Conservation (phyloP, 2,797 vertebrate genomes). For the Dallia pectoralis region DNA sequence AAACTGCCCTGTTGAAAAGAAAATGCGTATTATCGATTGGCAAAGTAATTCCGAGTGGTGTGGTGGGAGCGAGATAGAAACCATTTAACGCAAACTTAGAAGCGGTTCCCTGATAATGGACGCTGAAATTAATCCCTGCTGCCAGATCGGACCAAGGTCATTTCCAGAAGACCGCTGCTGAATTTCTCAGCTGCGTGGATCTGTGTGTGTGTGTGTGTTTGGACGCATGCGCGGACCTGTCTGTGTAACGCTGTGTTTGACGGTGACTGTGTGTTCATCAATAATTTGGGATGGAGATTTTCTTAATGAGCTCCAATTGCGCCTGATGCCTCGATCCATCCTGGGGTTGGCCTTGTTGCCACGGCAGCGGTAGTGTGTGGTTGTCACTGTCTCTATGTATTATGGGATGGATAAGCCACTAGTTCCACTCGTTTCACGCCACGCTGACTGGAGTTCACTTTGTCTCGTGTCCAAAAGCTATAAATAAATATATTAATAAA, state of each 20-base stretch:
- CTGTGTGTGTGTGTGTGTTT: neutral
- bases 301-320: neutral
- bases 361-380: neutral
- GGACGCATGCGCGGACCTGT: neutral
- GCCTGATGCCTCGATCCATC: neutral
- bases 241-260: neutral
- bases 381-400: neutral
- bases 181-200: neutral
- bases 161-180: neutral
- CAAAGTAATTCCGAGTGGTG: neutral
- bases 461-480: too few species aligned
- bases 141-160: neutral
- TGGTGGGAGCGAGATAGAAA: neutral
- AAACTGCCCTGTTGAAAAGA: neutral
- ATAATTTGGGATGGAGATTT: neutral
- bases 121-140: neutral
- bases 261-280: neutral
- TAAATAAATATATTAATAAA: neutral
- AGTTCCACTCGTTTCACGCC: too few species aligned
- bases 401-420: neutral
- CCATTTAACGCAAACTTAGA: neutral
- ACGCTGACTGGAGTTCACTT: too few species aligned
- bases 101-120: neutral
- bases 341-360: neutral
- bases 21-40: constrained; percentile 13